Base-by-base conservation (phyloP, 1,140 invertebrate genomes). In the Hypothenemus hampei region DNA sequence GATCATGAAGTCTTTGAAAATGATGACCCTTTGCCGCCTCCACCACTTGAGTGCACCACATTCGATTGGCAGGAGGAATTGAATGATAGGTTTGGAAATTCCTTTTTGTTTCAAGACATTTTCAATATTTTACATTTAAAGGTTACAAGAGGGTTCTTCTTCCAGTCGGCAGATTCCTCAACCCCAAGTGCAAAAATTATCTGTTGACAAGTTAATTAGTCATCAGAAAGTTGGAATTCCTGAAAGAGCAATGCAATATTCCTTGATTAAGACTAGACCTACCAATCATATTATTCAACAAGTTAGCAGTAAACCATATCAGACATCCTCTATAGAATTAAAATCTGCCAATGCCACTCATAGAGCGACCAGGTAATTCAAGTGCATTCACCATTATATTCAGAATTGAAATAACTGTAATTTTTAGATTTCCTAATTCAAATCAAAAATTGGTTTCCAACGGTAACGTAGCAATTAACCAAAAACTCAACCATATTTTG, bases 11-110 rank as follows among this genome's bases (percentile, higher is more conserved):
- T 82, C 22, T 71, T 81, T 39, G 74, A 78, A 40, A 78, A 76
- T 54, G 85, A 87, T 60, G 84, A 86, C 65, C 84, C 84, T 4
- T 69, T 87, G 40, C 85, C 85, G n/a, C 84, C 82, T 2, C 83
- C 85, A 6, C 85, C 85, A 16, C 77, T 80, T 8, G 78, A 81
- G 58, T 66, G 78, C 35, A 71, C 77, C 61, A 62, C n/a, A n/a
- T n/a, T n/a, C n/a, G n/a, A n/a, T n/a, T n/a, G n/a, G n/a, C n/a
- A n/a, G n/a, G n/a, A n/a, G n/a, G n/a, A n/a, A n/a, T n/a, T n/a
- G n/a, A n/a, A n/a, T n/a, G n/a, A n/a, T n/a, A n/a, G n/a, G n/a
- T n/a, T n/a, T n/a, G n/a, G n/a, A n/a, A n/a, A n/a, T n/a, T n/a
- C n/a, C n/a, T n/a, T n/a, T n/a, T n/a, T n/a, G n/a, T n/a, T n/a